Base-by-base conservation (phyloP, 2,888 invertebrate species). In the Dicyrtomina minuta region DNA sequence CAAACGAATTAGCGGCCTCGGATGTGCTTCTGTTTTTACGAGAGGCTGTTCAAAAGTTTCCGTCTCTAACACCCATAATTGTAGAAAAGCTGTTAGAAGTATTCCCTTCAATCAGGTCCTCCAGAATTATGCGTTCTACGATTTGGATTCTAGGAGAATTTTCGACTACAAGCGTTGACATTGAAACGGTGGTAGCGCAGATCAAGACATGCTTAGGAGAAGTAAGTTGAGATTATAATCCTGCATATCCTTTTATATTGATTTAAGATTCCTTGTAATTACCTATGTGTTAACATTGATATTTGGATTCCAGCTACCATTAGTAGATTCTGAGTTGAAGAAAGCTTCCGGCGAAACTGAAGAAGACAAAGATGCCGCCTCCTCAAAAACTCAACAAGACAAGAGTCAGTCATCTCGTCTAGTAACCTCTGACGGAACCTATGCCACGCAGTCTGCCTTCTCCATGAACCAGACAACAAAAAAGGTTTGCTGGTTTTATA, bases 111-210 rank as follows among this genome's bases (percentile, higher is more conserved):
- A 93, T 99, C 78, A 90, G 91, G 78, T 91, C 92, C n/a, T 90
- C 92, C 3, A 92, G 91, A 84, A 91, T 96, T 33, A 93, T 95
- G 79, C 89, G 97, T 72, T 91, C 95, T 0, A 94, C 97, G 1
- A 85, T 99, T 67, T 99, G 99, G 99, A 93, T 99, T 80, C 85
- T 97, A 70, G 98, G 98, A 5, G 97, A 99, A 83, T 99, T 96
- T 82, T 93, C 96, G 1, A 89, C 89, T 70, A 87, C 88, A 0
- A 84, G 87, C 27, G 86, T 87, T 22, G 91, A 94, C 75, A 93
- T 96, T 46, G 85, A 87, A 73, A 88, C 88, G 70, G 92, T 96
- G 2, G 88, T 96, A 80, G 87, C 87, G 59, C 89, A 89, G 74
- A 87, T 97, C 41, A 86, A 88, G 74, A 85, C 87, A 74, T 87